Base-by-base conservation (phyloP, 2,888 invertebrate species). In the Lithodes maja region DNA sequence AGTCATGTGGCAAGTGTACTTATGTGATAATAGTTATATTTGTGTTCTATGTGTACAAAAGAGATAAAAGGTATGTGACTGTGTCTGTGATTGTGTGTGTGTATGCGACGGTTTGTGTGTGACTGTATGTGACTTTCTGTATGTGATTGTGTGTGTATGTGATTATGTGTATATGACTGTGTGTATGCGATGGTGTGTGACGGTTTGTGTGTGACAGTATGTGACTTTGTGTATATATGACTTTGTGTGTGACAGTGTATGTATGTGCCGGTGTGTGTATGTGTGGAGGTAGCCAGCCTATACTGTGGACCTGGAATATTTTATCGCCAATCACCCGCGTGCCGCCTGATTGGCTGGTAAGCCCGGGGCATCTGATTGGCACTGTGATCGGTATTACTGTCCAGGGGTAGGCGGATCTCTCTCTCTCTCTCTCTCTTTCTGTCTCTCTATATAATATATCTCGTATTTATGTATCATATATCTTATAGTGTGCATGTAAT, bases 381-480 rank as follows among this genome's bases (percentile, higher is more conserved):
- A 71, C 71, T 71, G 71, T 71, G 71, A 71, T 71, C 71, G 71
- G 71, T 71, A 71, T 71, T 71, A 71, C n/a, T 71, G 71, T 71
- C 17, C 71, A 61, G 61, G 61, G 61, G 61, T 7, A 12, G 61
- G 61, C 12, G 61, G 5, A 61, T n/a, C 54, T 78, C 15, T 15
- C 52, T 2, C 9, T 78, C 52, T 2, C 9, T 78, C 1, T 52
- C 9, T n/a, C n/a, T n/a, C 17, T 1, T n/a, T 17, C 1, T 17
- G 5, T 71, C 17, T 71, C 17, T 17, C n/a, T 71, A n/a, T 2
- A n/a, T 71, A 1, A 15, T n/a, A n/a, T n/a, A 17, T n/a, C 61
- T 81, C 9, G 12, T 17, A 12, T 33, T 9, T 5, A n/a, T 17
- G 15, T 55, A 5, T 49, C 15, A 3, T 17, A 7, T 77, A 33